These are phyloP conservation scores for Natrix natrix DNA, from an alignment of 2,797 vertebrate species.

Conservation along the genomic window DNA sequence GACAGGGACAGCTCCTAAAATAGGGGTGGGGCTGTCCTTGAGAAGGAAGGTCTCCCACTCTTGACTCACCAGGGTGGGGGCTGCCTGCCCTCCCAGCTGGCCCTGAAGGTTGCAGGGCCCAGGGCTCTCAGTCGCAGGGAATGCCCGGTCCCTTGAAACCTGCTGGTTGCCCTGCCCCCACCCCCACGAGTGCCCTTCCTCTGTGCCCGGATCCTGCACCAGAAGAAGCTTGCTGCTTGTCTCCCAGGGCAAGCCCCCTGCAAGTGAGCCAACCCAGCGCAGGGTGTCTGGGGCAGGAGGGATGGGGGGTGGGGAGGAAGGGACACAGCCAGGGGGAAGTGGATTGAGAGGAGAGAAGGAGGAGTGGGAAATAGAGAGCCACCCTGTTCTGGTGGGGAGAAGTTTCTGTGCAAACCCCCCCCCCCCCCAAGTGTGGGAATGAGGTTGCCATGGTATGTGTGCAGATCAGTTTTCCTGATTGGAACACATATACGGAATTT, in stretches of 20 bases:
- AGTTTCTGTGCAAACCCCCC: background rate
- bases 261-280: background rate
- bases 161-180: too few relatives aligned
- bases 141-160: background rate
- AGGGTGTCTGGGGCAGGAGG: background rate
- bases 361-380: background rate
- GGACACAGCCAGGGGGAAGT: background rate
- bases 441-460: too few relatives aligned
- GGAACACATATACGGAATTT: too few relatives aligned
- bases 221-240: background rate
- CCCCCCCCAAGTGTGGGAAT: too few relatives aligned
- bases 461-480: too few relatives aligned
- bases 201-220: background rate
- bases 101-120: background rate
- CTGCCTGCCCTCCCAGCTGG: background rate
- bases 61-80: rapidly evolving
- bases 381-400: background rate
- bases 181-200: background rate
- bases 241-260: background rate
- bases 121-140: too few relatives aligned
- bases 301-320: too few relatives aligned
- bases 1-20: background rate
- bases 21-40: background rate
- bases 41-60: background rate
- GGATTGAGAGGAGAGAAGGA: background rate